phyloP scores from a whole-genome alignment of 2,888 invertebrate species.

The Dryobota labecula region DNA sequence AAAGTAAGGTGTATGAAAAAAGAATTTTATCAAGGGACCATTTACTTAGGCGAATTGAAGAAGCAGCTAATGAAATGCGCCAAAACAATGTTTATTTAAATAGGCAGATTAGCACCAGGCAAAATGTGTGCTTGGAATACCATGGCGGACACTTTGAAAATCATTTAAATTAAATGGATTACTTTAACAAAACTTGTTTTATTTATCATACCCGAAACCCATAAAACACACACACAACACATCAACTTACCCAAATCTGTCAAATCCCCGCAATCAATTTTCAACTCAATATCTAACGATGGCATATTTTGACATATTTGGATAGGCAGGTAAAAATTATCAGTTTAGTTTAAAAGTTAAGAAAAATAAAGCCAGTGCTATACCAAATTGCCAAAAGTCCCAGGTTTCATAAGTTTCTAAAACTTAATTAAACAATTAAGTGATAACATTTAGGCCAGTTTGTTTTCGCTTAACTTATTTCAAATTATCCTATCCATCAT shows the following conservation, averaged over 20 bases:
- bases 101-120: constrained; percentile 1
- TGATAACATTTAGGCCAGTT: too few species aligned
- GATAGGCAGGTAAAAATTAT: constrained; percentile 4
- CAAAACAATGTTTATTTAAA: constrained; percentile 1
- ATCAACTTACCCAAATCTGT: constrained; percentile 2
- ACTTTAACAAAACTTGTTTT: constrained; percentile 9
- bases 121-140: constrained; percentile 24
- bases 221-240: constrained; percentile 1
- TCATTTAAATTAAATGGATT: constrained; percentile 9
- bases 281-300: constrained; percentile 8
- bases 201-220: constrained; percentile 4
- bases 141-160: constrained; percentile 13
- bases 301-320: background rate
- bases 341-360: background rate
- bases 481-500: too few species aligned
- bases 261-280: background rate
- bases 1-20: constrained; percentile 22
- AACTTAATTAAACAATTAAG: too few species aligned
- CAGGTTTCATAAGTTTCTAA: too few species aligned
- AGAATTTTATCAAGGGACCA: constrained; percentile 5
- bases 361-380: constrained; percentile 9
- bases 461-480: too few species aligned
- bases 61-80: constrained; percentile 6
- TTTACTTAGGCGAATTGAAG: constrained; percentile 17
- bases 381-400: too few species aligned